Conservation (phyloP, 2,797 vertebrate genomes). For the Dendrocincla fuliginosa region DNA sequence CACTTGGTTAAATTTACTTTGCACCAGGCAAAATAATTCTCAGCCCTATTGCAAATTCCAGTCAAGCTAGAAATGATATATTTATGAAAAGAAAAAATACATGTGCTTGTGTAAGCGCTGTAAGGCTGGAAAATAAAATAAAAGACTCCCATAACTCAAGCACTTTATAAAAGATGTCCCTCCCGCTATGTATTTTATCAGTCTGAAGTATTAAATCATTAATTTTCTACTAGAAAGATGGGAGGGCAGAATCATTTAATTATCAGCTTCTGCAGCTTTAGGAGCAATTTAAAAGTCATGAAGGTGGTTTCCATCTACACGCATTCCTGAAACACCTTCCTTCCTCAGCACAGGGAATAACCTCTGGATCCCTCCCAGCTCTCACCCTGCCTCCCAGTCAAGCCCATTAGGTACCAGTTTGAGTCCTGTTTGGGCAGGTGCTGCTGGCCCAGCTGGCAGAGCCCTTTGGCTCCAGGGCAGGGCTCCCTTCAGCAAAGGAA, state of each 20-base stretch:
- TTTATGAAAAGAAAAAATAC: neutral
- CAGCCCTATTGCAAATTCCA: neutral
- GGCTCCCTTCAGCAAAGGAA: neutral
- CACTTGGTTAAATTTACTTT: neutral
- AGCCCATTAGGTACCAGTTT: neutral
- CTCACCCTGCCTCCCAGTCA: neutral
- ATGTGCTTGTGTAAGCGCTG: rapidly evolving
- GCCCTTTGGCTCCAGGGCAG: neutral
- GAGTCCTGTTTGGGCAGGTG: neutral
- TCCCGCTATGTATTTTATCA: rapidly evolving
- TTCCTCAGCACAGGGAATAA: neutral
- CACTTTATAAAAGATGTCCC: neutral
- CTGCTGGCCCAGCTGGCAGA: neutral
- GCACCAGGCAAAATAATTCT: neutral
- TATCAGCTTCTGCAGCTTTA: neutral
- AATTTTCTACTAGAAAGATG: neutral
- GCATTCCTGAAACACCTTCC: neutral
- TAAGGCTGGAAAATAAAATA: neutral
- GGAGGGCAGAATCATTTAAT: neutral
- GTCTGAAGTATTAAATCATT: neutral
- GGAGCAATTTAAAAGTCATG: neutral
- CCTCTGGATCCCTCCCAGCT: neutral
- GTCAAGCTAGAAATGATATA: neutral
- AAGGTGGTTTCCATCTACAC: neutral
- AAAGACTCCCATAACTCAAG: rapidly evolving